Conservation (phyloP, 2,113 vertebrate species). For the Labeo rohita region DNA sequence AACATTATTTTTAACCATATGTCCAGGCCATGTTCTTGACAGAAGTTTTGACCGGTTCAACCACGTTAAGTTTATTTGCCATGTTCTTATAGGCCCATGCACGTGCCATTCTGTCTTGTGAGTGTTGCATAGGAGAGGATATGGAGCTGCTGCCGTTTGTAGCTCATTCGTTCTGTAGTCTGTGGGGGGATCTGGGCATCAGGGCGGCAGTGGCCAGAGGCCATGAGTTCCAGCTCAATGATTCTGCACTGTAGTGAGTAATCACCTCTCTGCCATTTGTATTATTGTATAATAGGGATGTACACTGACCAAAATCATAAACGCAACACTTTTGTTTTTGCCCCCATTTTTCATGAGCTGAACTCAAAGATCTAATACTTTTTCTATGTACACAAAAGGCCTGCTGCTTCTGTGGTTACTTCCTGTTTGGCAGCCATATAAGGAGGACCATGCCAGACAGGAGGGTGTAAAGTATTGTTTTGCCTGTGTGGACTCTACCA, state of each 20-base stretch:
- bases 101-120: conserved; percentile 70
- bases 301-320: too few species aligned
- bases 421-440: too few species aligned
- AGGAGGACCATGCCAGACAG: too few species aligned
- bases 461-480: too few species aligned
- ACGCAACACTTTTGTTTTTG: too few species aligned
- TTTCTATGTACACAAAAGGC: too few species aligned
- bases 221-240: conserved; percentile 76
- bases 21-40: neutral
- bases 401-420: too few species aligned
- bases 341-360: too few species aligned
- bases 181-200: conserved; percentile 75
- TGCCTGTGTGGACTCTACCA: too few species aligned
- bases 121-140: conserved; percentile 72
- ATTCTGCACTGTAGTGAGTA: conserved; percentile 81
- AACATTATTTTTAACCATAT: neutral
- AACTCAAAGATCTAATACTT: too few species aligned
- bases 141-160: conserved; percentile 72
- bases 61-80: neutral
- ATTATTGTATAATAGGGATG: neutral
- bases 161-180: conserved; percentile 67
- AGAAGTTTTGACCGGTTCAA: neutral
- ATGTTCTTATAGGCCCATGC: conserved; percentile 65
- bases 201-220: conserved; percentile 67
- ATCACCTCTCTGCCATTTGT: conserved; percentile 1